These are phyloP conservation scores for Anthonomus grandis DNA, from an alignment of 1,140 invertebrate genomes.

Conservation along the genomic window DNA sequence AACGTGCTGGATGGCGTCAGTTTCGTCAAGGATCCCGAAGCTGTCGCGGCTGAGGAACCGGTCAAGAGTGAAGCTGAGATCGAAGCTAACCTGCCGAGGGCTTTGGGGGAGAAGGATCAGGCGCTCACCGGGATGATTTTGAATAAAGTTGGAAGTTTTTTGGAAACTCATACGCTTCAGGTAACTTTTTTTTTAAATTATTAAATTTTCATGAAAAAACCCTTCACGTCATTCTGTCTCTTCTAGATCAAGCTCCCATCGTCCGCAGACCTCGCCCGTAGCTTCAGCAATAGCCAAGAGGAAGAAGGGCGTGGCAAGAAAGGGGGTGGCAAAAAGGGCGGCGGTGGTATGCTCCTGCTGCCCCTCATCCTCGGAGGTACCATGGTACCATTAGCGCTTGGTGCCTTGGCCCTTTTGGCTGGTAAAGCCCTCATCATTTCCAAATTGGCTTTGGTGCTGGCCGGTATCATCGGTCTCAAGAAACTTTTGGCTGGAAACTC, in stretches of 20 bases:
- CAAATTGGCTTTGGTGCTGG: constrained; percentile 74
- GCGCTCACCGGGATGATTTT: constrained; percentile 70
- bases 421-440: constrained; percentile 81
- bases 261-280: constrained; percentile 59
- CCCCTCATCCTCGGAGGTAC: constrained; percentile 75
- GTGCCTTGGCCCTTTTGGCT: constrained; percentile 72
- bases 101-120: constrained; percentile 66
- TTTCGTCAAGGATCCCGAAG: constrained; percentile 61
- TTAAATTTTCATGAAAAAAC: neutral
- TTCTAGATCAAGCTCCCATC: constrained; percentile 61
- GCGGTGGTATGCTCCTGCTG: constrained; percentile 67
- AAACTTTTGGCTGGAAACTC: constrained; percentile 65
- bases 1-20: constrained; percentile 67
- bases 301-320: constrained; percentile 55
- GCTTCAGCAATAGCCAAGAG: constrained; percentile 58
- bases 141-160: constrained; percentile 68
- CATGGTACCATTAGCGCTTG: constrained; percentile 73
- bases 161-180: constrained; percentile 73
- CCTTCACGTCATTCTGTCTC: constrained; percentile 1
- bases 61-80: constrained; percentile 58
- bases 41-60: constrained; percentile 40
- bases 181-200: constrained; percentile 45
- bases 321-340: constrained; percentile 60
- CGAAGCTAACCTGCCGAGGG: constrained; percentile 65
- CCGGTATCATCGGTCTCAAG: constrained; percentile 79